Evolutionary conservation across 2,888 invertebrate species (phyloP).

Genomic region (Brachyptera putata): DNA sequence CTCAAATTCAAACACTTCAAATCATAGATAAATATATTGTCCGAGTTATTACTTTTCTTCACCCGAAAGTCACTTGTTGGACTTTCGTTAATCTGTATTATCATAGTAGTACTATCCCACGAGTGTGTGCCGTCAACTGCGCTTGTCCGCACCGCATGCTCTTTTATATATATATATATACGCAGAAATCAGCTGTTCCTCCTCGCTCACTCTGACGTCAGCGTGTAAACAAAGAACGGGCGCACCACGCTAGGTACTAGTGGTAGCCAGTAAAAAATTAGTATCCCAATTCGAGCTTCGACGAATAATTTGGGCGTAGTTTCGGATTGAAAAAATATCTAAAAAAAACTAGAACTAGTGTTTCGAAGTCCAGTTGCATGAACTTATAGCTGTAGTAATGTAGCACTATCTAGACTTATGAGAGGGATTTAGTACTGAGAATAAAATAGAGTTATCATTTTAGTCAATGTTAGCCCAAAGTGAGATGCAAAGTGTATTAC

Average conservation of each 20-base stretch:
- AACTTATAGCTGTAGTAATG: too few species aligned
- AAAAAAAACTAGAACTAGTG: too few species aligned
- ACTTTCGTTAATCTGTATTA: slow-evolving; percentile 10
- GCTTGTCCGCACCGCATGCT: neutral
- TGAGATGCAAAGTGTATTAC: too few species aligned
- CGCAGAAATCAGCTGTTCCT: neutral
- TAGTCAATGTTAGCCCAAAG: too few species aligned
- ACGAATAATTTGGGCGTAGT: too few species aligned
- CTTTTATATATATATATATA: neutral
- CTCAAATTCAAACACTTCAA: slow-evolving; percentile 17
- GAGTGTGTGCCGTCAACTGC: slow-evolving; percentile 3
- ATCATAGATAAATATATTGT: slow-evolving; percentile 4
- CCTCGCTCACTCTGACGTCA: neutral
- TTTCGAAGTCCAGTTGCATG: too few species aligned
- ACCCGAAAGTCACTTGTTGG: neutral
- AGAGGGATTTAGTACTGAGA: too few species aligned
- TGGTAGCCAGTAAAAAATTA: neutral
- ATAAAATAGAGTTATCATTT: too few species aligned
- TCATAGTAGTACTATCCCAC: slow-evolving; percentile 13
- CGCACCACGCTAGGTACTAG: too few species aligned
- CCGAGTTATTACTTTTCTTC: neutral
- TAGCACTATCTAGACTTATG: too few species aligned
- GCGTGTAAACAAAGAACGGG: neutral
- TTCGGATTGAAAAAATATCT: too few species aligned
- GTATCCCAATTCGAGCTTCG: too few species aligned